Conservation (phyloP, 2,888 invertebrate genomes). For the Endotricha flammealis region DNA sequence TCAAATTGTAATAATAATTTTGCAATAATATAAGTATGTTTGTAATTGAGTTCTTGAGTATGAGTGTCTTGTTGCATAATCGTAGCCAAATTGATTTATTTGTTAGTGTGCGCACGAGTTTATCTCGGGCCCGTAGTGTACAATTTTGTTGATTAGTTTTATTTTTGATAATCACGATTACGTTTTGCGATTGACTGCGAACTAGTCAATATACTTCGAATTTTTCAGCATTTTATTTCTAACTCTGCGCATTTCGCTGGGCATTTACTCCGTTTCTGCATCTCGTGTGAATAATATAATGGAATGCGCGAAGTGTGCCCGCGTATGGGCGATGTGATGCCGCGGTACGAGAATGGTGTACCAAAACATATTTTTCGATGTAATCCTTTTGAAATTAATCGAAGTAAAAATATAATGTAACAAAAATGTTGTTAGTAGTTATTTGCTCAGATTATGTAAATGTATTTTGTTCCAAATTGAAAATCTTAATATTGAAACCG, state of each 20-base stretch:
- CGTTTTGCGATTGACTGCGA: conserved; percentile 25
- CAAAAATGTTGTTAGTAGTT: conserved; percentile 44
- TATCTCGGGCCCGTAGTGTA: conserved; percentile 21
- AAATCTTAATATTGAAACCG: conserved; percentile 61
- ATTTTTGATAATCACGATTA: conserved; percentile 26
- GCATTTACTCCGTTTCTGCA: conserved; percentile 41
- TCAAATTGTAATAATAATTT: conserved; percentile 41
- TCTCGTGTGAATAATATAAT: conserved; percentile 3
- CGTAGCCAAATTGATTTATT: conserved; percentile 40
- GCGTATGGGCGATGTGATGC: neutral
- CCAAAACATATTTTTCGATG: conserved; percentile 58
- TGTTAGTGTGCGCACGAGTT: conserved; percentile 28
- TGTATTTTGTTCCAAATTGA: conserved; percentile 48
- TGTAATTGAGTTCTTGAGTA: conserved; percentile 27
- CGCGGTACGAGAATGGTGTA: neutral
- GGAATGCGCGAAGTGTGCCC: too few species aligned
- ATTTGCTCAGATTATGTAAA: conserved; percentile 64
- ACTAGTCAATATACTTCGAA: conserved; percentile 41
- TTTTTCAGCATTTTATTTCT: conserved; percentile 33
- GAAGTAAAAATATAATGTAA: conserved; percentile 38
- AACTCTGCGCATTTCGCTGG: conserved; percentile 49
- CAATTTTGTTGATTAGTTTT: conserved; percentile 63
- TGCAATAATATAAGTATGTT: conserved; percentile 44
- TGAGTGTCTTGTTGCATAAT: conserved; percentile 32
- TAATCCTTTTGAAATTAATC: conserved; percentile 43